Base-by-base conservation (phyloP, 2,888 invertebrate species). In the Stenchaetothrips biformis region DNA sequence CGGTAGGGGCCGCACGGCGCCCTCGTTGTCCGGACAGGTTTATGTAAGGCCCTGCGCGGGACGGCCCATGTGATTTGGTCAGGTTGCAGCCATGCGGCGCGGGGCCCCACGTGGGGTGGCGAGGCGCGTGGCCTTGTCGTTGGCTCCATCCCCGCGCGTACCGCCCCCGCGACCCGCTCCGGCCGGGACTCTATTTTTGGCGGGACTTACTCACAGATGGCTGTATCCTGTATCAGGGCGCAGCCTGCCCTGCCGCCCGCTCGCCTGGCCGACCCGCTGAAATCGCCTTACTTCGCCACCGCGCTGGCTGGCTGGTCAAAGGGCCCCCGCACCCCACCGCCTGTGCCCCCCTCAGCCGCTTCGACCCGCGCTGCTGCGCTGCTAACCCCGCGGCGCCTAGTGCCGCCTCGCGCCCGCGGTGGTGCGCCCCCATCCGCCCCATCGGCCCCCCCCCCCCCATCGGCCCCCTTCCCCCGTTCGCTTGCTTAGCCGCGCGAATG, bases 201-300 rank as follows among this genome's bases (percentile, higher is more conserved):
- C n/a, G 67, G 67, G 67, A 25, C 67, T 74, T 74, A 74, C 25
- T 74, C 67, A 74, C 67, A 74, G 67, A 74, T 74, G 67, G 25
- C 67, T 74, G 67, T 74, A 21, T 67, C 37, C 67, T 62, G 62
- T 62, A 67, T 67, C 53, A 2, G 53, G 37, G 37, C 67, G 67
- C 67, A 7, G 11, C 9, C 67, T 21, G 67, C 37, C 37, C 53
- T 16, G 53, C 53, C 53, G 37, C 37, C 37, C 37, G 7, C 67
- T 74, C 67, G 67, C 67, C 25, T 74, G 21, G 67, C 9, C 25
- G 67, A 25, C 21, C 25, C 67, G 11, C 21, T 74, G 67, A 74
- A 74, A 74, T 74, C 67, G 67, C 67, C 67, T 74, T 74, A 74
- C 25, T 25, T 74, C 67, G 25, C 67, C 67, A 25, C 67, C 53